phyloP scores from a whole-genome alignment of 1,140 invertebrate genomes.

The Aphelinus atriplicis region DNA sequence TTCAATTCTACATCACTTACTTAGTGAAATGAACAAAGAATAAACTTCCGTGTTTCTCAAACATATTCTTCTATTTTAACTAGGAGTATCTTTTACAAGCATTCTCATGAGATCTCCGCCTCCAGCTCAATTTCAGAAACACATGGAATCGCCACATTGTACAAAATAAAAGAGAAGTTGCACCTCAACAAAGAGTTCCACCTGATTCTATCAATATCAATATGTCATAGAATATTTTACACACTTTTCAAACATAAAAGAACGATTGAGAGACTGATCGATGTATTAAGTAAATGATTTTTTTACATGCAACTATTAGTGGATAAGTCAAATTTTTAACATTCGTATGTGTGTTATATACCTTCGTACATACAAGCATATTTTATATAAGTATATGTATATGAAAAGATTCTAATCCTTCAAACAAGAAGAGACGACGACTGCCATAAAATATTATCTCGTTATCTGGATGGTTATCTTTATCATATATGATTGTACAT shows the following conservation, averaged over 20 bases:
- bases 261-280: constrained; percentile 65
- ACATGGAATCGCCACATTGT: constrained; percentile 8
- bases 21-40: no score
- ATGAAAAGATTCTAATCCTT: constrained; percentile 46
- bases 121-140: no score
- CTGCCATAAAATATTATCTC: constrained; percentile 63
- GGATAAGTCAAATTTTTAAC: constrained; percentile 53
- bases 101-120: no score
- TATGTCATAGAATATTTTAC: constrained; percentile 42
- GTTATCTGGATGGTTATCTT: constrained; percentile 57
- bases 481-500: constrained; percentile 52
- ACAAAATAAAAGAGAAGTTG: constrained; percentile 32
- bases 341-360: constrained; percentile 46
- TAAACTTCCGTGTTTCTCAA: no score
- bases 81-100: no score
- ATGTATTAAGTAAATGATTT: constrained; percentile 62
- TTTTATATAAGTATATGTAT: constrained; percentile 38
- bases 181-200: constrained; percentile 37
- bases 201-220: constrained; percentile 19
- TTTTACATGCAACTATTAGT: constrained; percentile 59
- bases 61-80: no score
- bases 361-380: constrained; percentile 21
- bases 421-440: constrained; percentile 44
- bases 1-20: no score
- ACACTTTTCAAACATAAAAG: constrained; percentile 42